Conservation (phyloP, 2,888 invertebrate genomes). For the Acanthosoma haemorrhoidale region DNA sequence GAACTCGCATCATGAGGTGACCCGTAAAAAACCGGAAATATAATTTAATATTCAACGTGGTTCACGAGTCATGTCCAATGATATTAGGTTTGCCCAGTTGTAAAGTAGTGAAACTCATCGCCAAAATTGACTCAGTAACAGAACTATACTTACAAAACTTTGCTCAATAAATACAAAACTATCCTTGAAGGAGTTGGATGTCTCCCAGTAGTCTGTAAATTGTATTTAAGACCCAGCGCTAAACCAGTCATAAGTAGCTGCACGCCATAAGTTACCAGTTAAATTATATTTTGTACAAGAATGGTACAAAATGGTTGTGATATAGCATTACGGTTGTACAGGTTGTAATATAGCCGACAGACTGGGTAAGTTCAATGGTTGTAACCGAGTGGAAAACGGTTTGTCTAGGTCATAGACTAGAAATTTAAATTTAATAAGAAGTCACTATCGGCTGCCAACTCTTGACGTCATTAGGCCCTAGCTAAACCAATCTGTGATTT, state of each 20-base stretch:
- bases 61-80: neutral
- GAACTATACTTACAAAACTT: neutral
- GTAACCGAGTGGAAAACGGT: conserved; percentile 24
- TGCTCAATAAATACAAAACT: neutral
- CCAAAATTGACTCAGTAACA: too few relatives aligned
- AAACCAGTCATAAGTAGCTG: too few relatives aligned
- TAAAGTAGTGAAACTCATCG: too few relatives aligned
- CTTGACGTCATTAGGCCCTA: conserved; percentile 24
- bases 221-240: neutral
- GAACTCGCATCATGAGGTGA: neutral
- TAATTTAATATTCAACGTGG: neutral
- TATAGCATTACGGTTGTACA: conserved; percentile 15
- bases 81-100: neutral
- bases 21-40: neutral
- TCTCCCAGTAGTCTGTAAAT: neutral
- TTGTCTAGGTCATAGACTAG: conserved; percentile 32
- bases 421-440: conserved; percentile 16
- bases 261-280: too few relatives aligned
- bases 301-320: conserved; percentile 15
- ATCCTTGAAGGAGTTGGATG: neutral
- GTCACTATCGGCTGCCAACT: conserved; percentile 26
- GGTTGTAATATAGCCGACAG: conserved; percentile 26
- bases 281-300: too few relatives aligned
- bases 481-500: conserved; percentile 16
- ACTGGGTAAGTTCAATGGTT: conserved; percentile 31